phyloP scores from a whole-genome alignment of 1,140 invertebrate species.

The Drosophila teissieri region DNA sequence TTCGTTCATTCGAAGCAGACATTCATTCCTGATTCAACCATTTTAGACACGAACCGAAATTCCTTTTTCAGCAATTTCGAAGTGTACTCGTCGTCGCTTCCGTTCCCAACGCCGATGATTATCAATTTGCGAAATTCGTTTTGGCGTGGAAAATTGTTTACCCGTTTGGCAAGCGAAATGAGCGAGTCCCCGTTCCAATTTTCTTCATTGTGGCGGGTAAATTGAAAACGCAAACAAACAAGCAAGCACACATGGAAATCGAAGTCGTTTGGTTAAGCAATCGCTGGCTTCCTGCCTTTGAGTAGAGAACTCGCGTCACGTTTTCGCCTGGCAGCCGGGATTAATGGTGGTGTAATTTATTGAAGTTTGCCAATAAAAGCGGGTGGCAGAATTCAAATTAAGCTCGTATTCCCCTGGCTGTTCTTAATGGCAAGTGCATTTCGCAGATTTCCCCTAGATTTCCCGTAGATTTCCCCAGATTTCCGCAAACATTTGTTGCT shows the following conservation, averaged over 20 bases:
- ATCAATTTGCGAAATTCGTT: constrained; percentile 70
- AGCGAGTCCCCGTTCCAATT: not conserved
- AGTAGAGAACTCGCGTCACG: constrained; percentile 13
- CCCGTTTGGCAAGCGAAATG: constrained; percentile 32
- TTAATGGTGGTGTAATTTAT: constrained; percentile 67
- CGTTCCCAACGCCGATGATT: constrained; percentile 50
- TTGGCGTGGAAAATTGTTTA: constrained; percentile 52
- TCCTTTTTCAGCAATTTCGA: constrained; percentile 12
- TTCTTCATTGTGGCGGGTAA: constrained; percentile 32
- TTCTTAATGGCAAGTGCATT: constrained; percentile 57
- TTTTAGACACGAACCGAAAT: not conserved
- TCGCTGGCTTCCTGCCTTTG: constrained; percentile 37
- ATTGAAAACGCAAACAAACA: constrained; percentile 67
- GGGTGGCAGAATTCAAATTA: constrained; percentile 60
- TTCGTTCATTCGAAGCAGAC: not conserved
- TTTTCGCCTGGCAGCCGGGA: constrained; percentile 42
- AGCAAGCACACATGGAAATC: constrained; percentile 60
- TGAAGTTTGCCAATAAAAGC: constrained; percentile 66
- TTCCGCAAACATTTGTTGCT: constrained; percentile 66
- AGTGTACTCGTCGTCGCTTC: constrained; percentile 3
- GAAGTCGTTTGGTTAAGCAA: constrained; percentile 57
- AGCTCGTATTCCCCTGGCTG: constrained; percentile 24
- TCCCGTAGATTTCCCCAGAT: constrained; percentile 54
- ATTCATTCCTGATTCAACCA: not conserved
- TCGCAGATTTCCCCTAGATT: constrained; percentile 55